Conservation (phyloP, 1,140 invertebrate species). For the Bradynema listronoti region DNA sequence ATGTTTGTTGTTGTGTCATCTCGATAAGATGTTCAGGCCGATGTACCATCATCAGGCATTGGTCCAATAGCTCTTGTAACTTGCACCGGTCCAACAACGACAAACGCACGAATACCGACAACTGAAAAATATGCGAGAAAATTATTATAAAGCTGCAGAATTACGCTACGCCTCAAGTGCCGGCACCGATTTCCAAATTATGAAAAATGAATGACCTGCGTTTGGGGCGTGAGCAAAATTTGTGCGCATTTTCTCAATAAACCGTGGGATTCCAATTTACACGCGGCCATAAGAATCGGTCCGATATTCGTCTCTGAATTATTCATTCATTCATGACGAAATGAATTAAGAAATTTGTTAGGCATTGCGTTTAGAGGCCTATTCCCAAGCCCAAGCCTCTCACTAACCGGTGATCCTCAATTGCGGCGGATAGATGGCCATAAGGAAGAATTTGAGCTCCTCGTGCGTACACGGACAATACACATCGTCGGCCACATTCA, state of each 20-base stretch:
- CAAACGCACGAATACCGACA: conserved; percentile 54
- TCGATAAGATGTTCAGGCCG: conserved; percentile 51
- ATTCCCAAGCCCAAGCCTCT: too few relatives aligned
- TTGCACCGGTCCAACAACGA: conserved; percentile 54
- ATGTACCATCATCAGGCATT: conserved; percentile 51
- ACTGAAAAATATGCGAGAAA: too few relatives aligned
- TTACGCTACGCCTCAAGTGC: too few relatives aligned
- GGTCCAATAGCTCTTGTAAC: conserved; percentile 50
- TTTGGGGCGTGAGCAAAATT: conserved; percentile 47
- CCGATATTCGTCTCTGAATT: conserved; percentile 52
- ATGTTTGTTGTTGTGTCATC: conserved; percentile 56
- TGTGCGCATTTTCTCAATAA: conserved; percentile 50
- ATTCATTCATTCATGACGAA: not conserved
- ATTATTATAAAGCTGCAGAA: too few relatives aligned
- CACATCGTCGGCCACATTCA: conserved; percentile 43
- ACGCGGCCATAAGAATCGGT: conserved; percentile 56
- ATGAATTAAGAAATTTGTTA: conserved; percentile 6
- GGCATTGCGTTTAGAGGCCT: too few relatives aligned
- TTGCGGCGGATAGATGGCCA: conserved; percentile 57
- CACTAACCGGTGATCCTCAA: conserved; percentile 48
- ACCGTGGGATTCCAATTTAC: conserved; percentile 57
- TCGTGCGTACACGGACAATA: conserved; percentile 57
- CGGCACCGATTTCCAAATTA: conserved; percentile 1
- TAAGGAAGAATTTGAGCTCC: conserved; percentile 55
- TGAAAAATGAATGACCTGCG: conserved; percentile 35